Evolutionary conservation across 2,113 vertebrate species (phyloP), one percentile per base, ranked within the genome.

Genomic region (Furnarius figulus): DNA sequence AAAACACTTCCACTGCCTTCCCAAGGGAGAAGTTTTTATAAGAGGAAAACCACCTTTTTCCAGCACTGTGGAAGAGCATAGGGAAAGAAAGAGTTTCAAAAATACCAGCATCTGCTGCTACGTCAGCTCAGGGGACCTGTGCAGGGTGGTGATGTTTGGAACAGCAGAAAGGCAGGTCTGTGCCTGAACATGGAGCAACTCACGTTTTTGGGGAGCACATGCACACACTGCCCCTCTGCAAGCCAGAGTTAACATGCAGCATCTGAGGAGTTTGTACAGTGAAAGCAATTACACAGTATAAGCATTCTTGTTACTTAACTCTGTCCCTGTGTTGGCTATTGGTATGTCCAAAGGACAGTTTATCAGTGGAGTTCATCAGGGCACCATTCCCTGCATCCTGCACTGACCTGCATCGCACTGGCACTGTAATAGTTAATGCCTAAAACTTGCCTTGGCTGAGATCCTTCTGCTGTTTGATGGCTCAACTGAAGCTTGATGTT

Each of bases 401-500:
- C 39, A 63, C 27, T 20, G 12, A 44, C 87, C 73, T 70, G 65
- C 56, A 33, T 56, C 55, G 59, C 56, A 22, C 30, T 33, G 85
- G 97, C n/a, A 19, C 75, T 78, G 79, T 42, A 96, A 94, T 37
- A 33, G 97, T 97, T 98, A 98, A 97, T 52, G 87, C 50, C 70
- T 95, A 86, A 86, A 91, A 89, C 92, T 90, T 88, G 89, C 83
- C 87, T 91, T 97, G 97, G 97, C 97, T 97, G 95, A 96, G 93
- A 95, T 97, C 97, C 97, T 98, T 98, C 97, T 97, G 97, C 97
- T 95, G 78, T 98, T 98, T 97, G 97, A 97, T 97, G 97, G 98
- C 98, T 98, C 98, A 98, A 94, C 97, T 97, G 98, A 98, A 98
- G 98, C 98, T 97, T 98, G 97, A 98, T 98, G 98, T 98, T 98